Evolutionary conservation across 2,113 vertebrate genomes (phyloP).

Genomic region (Mastomys natalensis): DNA sequence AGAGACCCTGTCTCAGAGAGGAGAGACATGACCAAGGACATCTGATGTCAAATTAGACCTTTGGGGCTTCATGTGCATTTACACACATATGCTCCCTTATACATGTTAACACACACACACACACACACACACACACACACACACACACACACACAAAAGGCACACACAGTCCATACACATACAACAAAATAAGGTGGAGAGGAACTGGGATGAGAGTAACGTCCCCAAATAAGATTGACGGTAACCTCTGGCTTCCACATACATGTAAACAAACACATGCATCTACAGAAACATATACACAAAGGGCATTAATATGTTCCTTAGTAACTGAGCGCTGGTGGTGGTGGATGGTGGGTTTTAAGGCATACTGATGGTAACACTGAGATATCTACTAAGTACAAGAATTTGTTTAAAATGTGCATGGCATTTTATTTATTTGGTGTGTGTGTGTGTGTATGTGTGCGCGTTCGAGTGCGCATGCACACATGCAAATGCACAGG

Average conservation of each 20-base stretch:
- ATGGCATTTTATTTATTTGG: not conserved
- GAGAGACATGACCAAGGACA: not conserved
- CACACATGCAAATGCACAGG: not conserved
- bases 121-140: no score
- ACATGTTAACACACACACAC: not conserved
- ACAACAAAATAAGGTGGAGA: not conserved
- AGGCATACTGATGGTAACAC: not conserved
- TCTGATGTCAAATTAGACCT: no score
- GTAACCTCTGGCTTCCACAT: not conserved
- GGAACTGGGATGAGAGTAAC: not conserved
- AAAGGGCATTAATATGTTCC: not conserved
- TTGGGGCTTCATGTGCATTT: not conserved
- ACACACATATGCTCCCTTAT: not conserved
- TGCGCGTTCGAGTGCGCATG: no score
- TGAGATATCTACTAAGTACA: not conserved
- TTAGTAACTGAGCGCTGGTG: not conserved
- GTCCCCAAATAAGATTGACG: no score
- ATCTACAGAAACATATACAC: no score
- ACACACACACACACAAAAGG: not conserved
- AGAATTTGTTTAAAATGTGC: no score
- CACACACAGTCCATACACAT: not conserved
- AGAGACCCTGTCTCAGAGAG: not conserved
- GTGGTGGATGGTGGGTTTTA: rapidly evolving
- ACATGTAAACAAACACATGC: not conserved
- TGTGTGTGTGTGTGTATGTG: not conserved